These are phyloP conservation scores for Phymatocera aterrima DNA, from an alignment of 2,888 invertebrate species.

Conservation along the genomic window DNA sequence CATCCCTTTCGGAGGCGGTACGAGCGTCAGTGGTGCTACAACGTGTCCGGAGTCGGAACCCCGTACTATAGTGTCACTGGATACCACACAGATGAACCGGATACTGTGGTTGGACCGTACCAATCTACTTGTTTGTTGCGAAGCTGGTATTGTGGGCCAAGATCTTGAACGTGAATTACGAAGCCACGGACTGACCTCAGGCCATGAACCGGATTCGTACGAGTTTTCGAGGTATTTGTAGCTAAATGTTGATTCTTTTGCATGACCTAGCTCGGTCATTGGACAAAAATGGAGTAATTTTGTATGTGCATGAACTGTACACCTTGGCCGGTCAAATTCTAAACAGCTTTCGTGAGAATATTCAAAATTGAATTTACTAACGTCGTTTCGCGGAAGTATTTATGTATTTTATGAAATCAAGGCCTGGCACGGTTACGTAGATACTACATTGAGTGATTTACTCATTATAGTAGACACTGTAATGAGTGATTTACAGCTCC, in stretches of 20 bases:
- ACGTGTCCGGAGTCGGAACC: slow-evolving; percentile 88
- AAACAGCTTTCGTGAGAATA: neutral
- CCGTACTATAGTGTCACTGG: slow-evolving; percentile 90
- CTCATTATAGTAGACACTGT: no score
- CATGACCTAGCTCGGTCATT: neutral
- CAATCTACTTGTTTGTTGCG: slow-evolving; percentile 88
- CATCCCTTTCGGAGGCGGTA: slow-evolving; percentile 97
- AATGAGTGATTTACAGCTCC: neutral
- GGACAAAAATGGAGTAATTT: neutral
- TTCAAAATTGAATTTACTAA: neutral
- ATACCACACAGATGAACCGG: slow-evolving; percentile 97
- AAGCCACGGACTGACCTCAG: slow-evolving; percentile 88
- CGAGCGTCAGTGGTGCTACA: slow-evolving; percentile 92
- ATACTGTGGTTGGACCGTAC: slow-evolving; percentile 95
- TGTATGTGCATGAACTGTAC: no score
- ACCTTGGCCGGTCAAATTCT: neutral
- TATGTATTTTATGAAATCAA: neutral
- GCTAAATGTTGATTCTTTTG: neutral
- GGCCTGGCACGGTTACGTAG: neutral
- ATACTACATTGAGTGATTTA: no score
- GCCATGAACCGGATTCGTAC: slow-evolving; percentile 98
- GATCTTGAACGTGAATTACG: slow-evolving; percentile 92
- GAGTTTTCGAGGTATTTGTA: slow-evolving; percentile 88
- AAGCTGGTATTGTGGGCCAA: slow-evolving; percentile 96
- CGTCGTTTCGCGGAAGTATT: neutral